Conservation (phyloP, 2,113 vertebrate species). For the Cebus imitator region DNA sequence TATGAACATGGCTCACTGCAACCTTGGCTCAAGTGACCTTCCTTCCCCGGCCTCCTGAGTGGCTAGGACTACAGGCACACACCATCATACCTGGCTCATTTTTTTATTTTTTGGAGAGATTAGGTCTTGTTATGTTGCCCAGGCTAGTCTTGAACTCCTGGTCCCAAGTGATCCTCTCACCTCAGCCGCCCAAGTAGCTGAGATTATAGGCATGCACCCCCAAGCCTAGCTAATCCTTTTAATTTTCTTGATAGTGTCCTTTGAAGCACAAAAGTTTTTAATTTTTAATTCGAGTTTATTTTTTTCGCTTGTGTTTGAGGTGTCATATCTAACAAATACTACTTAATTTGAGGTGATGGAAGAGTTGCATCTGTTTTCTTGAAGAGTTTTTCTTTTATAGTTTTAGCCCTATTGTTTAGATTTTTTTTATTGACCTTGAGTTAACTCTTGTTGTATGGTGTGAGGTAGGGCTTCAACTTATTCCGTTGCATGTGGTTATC, state of each 20-base stretch:
- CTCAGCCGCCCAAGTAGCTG: too few relatives aligned
- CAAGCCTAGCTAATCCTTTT: background rate
- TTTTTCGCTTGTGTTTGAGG: background rate
- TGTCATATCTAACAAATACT: background rate
- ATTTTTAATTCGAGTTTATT: background rate
- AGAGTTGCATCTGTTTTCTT: background rate
- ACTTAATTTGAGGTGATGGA: background rate
- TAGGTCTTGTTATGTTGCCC: too few relatives aligned
- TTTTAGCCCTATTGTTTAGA: background rate
- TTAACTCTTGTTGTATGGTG: background rate
- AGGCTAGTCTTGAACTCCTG: too few relatives aligned
- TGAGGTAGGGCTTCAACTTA: background rate
- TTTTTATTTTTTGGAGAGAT: too few relatives aligned
- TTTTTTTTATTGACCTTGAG: background rate
- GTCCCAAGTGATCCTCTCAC: too few relatives aligned
- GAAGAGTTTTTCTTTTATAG: background rate
- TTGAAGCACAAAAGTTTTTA: background rate
- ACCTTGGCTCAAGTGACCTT: too few relatives aligned
- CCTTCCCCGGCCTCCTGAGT: too few relatives aligned
- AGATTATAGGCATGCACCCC: too few relatives aligned
- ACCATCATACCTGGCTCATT: too few relatives aligned
- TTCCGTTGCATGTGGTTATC: background rate
- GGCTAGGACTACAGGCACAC: too few relatives aligned
- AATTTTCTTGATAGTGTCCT: background rate
- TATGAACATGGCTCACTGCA: too few relatives aligned